Evolutionary conservation across 2,888 invertebrate genomes (phyloP).

Genomic region (Hartigia nigra): DNA sequence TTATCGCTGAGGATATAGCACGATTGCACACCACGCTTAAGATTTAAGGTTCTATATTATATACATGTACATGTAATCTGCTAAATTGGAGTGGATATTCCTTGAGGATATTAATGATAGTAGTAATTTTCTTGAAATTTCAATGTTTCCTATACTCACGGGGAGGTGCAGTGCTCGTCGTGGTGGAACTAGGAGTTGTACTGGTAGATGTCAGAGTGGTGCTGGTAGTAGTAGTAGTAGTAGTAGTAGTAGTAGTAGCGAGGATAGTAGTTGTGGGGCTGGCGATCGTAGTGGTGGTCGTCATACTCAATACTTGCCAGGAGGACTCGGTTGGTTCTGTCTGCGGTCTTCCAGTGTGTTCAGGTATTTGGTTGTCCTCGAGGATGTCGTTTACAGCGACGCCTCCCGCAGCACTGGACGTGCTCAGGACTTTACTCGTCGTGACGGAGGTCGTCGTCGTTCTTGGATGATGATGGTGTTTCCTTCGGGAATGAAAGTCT

Average conservation of each 20-base stretch:
- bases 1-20: not conserved
- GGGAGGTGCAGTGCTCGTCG: slow-evolving; percentile 67
- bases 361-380: slow-evolving; percentile 60
- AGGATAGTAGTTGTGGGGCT: slow-evolving; percentile 47
- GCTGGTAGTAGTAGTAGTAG: slow-evolving; percentile 61
- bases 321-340: slow-evolving; percentile 48
- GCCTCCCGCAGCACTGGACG: slow-evolving; percentile 57
- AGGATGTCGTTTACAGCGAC: slow-evolving; percentile 46
- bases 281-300: slow-evolving; percentile 61
- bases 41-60: no score
- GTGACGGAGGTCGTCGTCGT: slow-evolving; percentile 67
- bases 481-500: slow-evolving; percentile 78
- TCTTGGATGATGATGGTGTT: slow-evolving; percentile 64
- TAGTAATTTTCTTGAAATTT: not conserved
- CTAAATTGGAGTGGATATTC: not conserved
- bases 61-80: not conserved
- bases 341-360: slow-evolving; percentile 52
- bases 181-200: slow-evolving; percentile 58
- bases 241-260: slow-evolving; percentile 62
- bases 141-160: slow-evolving; percentile 48
- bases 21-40: no score
- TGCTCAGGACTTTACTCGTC: slow-evolving; percentile 68
- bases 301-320: slow-evolving; percentile 49
- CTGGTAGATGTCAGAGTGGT: slow-evolving; percentile 61
- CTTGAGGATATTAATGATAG: not conserved